These are phyloP conservation scores for Galleria mellonella DNA, from an alignment of 1,140 invertebrate species.

Conservation along the genomic window DNA sequence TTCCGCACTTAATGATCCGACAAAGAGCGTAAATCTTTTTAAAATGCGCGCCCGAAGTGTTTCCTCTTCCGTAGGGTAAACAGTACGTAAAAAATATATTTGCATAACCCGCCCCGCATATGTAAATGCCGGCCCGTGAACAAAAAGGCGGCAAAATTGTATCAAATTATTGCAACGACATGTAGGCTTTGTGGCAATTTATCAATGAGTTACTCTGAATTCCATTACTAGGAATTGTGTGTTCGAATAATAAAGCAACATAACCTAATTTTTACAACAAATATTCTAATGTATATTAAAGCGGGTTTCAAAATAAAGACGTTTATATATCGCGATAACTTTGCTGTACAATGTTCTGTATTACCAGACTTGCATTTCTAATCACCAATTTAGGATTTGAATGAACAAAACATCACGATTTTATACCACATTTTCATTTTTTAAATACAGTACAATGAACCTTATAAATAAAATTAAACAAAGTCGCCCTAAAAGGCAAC, in stretches of 20 bases:
- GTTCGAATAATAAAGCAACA: background rate
- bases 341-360: too few species aligned
- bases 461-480: too few species aligned
- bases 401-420: too few species aligned
- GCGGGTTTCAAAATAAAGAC: too few species aligned
- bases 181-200: conserved; percentile 66
- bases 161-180: conserved; percentile 69
- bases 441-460: too few species aligned
- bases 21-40: conserved; percentile 73
- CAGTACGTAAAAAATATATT: conserved; percentile 69
- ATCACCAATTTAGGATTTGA: too few species aligned
- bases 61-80: conserved; percentile 61
- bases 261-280: too few species aligned
- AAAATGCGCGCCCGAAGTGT: conserved; percentile 59
- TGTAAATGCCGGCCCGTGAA: conserved; percentile 62
- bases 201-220: conserved; percentile 62
- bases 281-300: too few species aligned
- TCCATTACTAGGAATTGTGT: conserved; percentile 35
- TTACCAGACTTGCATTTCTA: too few species aligned
- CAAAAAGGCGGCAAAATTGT: conserved; percentile 65
- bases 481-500: too few species aligned
- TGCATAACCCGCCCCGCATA: conserved; percentile 62
- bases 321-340: too few species aligned
- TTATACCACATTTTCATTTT: too few species aligned
- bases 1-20: conserved; percentile 71